Evolutionary conservation across 2,113 vertebrate species (phyloP), one percentile per base, ranked within the genome.

Genomic region (Hirundichthys speculiger): DNA sequence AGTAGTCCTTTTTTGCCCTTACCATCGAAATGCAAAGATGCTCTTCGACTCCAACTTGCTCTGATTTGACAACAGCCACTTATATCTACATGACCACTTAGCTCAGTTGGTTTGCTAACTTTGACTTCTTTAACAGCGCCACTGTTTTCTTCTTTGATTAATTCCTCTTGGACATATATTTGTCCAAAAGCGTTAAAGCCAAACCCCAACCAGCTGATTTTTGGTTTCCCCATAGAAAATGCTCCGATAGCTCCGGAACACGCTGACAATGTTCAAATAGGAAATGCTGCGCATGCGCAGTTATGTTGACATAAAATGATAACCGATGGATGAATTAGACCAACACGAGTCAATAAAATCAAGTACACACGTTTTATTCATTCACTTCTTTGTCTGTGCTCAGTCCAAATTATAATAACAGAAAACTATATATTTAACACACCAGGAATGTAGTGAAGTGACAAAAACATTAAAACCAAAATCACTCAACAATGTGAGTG

Each of bases 111-210:
- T n/a, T 19, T 39, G 1, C 10, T 52, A 18, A 92, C 56, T 74
- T 79, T 91, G 1, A 82, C 46, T 4, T 70, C 58, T 0, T 49
- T 13, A 2, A 4, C 43, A 6, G 30, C 5, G 19, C 65, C 62
- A 4, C 22, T 20, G 5, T 10, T 21, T 9, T 48, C 49, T 40
- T 18, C 66, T 46, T 3, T n/a, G 0, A 0, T 6, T 0, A 9
- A 21, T 5, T 56, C 49, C 0, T 69, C 47, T 10, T 16, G 34
- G 0, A 24, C 42, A 10, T 14, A 2, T 50, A 89, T 93, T 81
- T 94, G 95, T 47, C 92, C 92, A 52, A 96, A 96, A 1, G 86
- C 92, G 25, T 93, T 93, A 42, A 94, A 96, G 0, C 95, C 95
- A 13, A 95, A 95, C 0, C 93, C 94, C 19, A 93, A 95, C 94